phyloP scores from a whole-genome alignment of 2,113 vertebrate genomes.

The Toxotes chatareus region DNA sequence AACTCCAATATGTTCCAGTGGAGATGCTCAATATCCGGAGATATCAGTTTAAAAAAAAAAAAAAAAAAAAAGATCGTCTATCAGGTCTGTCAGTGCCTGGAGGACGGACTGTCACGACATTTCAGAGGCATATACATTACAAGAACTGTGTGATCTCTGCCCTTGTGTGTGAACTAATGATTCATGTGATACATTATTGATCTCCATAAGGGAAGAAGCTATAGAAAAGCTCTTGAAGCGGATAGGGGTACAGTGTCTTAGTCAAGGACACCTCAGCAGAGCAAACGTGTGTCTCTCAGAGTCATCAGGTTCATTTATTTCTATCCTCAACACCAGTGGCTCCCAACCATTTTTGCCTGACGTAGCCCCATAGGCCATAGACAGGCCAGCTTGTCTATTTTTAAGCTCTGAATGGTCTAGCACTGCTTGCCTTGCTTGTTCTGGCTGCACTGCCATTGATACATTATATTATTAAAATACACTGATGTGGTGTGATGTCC shows the following conservation, averaged over 20 bases:
- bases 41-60: conserved; percentile 41
- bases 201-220: conserved; percentile 55
- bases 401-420: neutral
- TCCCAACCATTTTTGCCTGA: neutral
- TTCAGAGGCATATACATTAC: conserved; percentile 62
- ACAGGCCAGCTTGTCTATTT: too few relatives aligned
- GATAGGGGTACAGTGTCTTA: conserved; percentile 30
- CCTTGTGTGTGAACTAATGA: conserved; percentile 58
- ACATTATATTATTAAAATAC: neutral
- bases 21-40: conserved; percentile 49
- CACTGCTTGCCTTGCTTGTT: too few relatives aligned
- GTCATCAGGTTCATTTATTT: conserved; percentile 25
- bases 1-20: conserved; percentile 37
- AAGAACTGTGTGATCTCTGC: conserved; percentile 56
- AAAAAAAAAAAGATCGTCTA: conserved; percentile 36
- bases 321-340: neutral
- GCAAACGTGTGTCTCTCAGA: neutral
- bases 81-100: conserved; percentile 27
- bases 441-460: neutral
- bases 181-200: conserved; percentile 74
- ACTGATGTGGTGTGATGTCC: neutral
- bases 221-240: conserved; percentile 29
- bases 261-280: conserved; percentile 50
- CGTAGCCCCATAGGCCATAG: too few relatives aligned
- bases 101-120: conserved; percentile 43